Evolutionary conservation across 1,140 invertebrate species (phyloP).

Genomic region (Polypedilum pembai): DNA sequence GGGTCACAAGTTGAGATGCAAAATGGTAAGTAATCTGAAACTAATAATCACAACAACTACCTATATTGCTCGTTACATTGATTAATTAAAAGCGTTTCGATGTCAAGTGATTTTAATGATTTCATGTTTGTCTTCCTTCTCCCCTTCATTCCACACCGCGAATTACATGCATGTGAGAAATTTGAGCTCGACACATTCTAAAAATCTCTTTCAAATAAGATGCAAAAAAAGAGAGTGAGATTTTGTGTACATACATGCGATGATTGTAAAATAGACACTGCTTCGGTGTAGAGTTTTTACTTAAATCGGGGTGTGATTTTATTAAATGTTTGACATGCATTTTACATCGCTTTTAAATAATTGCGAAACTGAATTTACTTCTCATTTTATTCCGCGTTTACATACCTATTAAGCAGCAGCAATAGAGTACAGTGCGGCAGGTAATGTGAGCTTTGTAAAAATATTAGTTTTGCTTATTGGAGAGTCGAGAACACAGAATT

Average conservation of each 20-base stretch:
- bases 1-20: not conserved
- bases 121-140: not conserved
- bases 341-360: slow-evolving; percentile 19
- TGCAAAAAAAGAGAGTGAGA: too few species aligned
- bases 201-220: not conserved
- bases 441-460: too few species aligned
- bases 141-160: not conserved
- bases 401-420: too few species aligned
- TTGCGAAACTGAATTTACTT: not conserved
- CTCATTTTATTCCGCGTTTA: too few species aligned
- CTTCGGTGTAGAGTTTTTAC: not conserved
- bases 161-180: not conserved
- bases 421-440: too few species aligned
- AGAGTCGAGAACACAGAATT: too few species aligned
- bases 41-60: not conserved
- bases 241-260: not conserved
- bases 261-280: not conserved
- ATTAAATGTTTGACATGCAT: slow-evolving; percentile 21
- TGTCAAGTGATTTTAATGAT: slow-evolving; percentile 26
- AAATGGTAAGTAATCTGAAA: not conserved
- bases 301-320: slow-evolving; percentile 25
- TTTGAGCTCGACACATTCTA: not conserved
- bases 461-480: too few species aligned
- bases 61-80: not conserved
- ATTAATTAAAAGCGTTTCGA: slow-evolving; percentile 27